A percentile compares a stretch with the other conserved stretches of the same genome.
phyloP scores from a whole-genome alignment of 2,113 vertebrate species.

The Andinoacara biseriatus region DNA sequence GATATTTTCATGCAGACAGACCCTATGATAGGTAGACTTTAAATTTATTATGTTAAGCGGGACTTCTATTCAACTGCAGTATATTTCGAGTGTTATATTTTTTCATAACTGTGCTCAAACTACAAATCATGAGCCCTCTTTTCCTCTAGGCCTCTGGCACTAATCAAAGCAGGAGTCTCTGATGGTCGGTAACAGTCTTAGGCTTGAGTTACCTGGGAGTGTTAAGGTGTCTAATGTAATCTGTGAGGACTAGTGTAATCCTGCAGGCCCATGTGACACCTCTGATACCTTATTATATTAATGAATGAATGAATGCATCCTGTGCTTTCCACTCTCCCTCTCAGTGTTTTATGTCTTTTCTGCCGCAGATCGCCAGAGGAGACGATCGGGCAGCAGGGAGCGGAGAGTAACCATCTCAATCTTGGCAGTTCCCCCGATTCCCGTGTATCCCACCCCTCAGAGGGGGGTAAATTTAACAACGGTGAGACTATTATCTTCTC shows the following conservation, averaged over 20 bases:
- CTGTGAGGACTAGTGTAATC: not conserved
- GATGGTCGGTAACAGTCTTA: not conserved
- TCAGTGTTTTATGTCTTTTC: not conserved
- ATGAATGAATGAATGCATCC: too few species aligned
- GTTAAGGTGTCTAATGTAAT: not conserved
- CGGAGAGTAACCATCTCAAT: constrained; percentile 81
- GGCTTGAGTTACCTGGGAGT: not conserved
- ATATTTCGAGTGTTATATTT: too few species aligned
- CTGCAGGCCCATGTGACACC: not conserved
- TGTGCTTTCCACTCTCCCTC: too few species aligned
- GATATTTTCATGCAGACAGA: not conserved
- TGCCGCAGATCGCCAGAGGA: constrained; percentile 81
- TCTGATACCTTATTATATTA: not conserved
- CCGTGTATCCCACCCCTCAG: constrained; percentile 80
- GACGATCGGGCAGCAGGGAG: constrained; percentile 83
- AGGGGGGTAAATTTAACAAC: constrained; percentile 78
- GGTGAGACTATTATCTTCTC: constrained; percentile 76
- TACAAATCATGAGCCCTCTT: not conserved
- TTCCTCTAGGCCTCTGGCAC: not conserved
- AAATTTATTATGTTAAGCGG: not conserved
- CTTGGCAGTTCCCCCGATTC: constrained; percentile 85
- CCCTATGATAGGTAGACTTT: not conserved
- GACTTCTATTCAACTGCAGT: not conserved
- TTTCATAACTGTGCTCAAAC: too few species aligned
- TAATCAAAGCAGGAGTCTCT: not conserved